Evolutionary conservation across 2,797 vertebrate genomes (phyloP), one percentile per base, ranked within the genome.

Genomic region (Galago senegalensis): DNA sequence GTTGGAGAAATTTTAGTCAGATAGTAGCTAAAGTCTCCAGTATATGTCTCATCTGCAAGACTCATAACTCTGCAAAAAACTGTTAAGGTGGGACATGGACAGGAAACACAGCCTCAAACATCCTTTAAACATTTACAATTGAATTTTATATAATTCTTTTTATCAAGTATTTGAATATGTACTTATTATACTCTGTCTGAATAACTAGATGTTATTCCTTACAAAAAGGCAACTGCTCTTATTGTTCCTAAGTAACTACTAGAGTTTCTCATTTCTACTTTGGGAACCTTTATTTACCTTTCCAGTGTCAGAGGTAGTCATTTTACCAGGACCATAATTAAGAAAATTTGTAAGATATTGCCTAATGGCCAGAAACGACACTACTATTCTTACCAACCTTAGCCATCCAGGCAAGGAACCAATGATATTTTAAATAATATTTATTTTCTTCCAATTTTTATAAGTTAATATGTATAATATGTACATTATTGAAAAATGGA

Each of bases 81-180:
- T 40, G 31, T 69, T 37, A 60, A 49, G 31, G 25, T 82, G 18
- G 25, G 58, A 83, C 23, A 75, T 25, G 23, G 9, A 83, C 29
- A 76, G 37, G 49, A 89, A 83, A 17, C 34, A 4, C 53, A 89
- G 86, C 70, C 70, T 93, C n/a, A 25, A 5, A 23, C 29, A 83
- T 23, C 13, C 12, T 10, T 40, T 37, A 31, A 77, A 94, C 61
- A 89, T 60, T 83, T 83, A 89, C 37, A 83, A 60, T 34, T 89
- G 13, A 46, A 84, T 14, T 83, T 77, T 94, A 49, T 37, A 46
- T 40, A 69, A 84, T 25, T 89, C 17, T 37, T 18, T 83, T 29
- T 61, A 76, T 83, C 23, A 89, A 37, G 37, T 43, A 88, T 88
- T 73, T 82, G 85, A 73, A 82, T 81, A 82, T 65, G 40, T 27